Evolutionary conservation across 2,888 invertebrate species (phyloP), one percentile per base, ranked within the genome.

Genomic region (Desoria tigrina): DNA sequence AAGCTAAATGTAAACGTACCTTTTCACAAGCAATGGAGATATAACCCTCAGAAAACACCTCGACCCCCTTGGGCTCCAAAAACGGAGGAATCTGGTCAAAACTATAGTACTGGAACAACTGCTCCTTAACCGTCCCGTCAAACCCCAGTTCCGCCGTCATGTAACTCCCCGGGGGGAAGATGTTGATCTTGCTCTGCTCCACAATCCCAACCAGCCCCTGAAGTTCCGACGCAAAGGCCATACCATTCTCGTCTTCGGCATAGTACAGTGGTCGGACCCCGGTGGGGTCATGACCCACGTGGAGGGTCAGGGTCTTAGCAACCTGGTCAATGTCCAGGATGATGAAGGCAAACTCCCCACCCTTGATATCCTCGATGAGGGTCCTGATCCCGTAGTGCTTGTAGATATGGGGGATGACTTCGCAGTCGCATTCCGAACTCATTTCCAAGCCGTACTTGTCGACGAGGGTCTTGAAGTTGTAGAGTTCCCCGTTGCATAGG

Each of bases 311-410:
- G 11, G 55, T 57, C 42, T 56, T 66, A 1, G 61, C 42, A 21
- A 62, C 68, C 49, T 67, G 39, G 32, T 72, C 66, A 53, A 72
- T 70, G 54, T 72, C 72, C 61, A 72, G 23, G 39, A 72, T 72
- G 28, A 70, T 68, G 37, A 72, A 70, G 28, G 72, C 72, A 42
- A 72, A 72, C 28, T 72, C 72, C 23, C 72, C 72, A 7, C 63
- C 67, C 61, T 68, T 70, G 26, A 69, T 64, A 14, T 69, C 72
- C 27, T 73, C 56, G 50, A 73, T 60, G 24, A 73, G 58, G 0
- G 65, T 66, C 37, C 68, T 66, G 23, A 73, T 68, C 14, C 70
- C 72, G 50, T 70, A 50, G n/a, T 51, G 49, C 6, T 65, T 53
- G 60, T 73, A 73, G 28, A 70, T 68, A 11, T 65, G 63, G 1